Conservation (phyloP, 2,113 vertebrate genomes). For the Scomber scombrus region DNA sequence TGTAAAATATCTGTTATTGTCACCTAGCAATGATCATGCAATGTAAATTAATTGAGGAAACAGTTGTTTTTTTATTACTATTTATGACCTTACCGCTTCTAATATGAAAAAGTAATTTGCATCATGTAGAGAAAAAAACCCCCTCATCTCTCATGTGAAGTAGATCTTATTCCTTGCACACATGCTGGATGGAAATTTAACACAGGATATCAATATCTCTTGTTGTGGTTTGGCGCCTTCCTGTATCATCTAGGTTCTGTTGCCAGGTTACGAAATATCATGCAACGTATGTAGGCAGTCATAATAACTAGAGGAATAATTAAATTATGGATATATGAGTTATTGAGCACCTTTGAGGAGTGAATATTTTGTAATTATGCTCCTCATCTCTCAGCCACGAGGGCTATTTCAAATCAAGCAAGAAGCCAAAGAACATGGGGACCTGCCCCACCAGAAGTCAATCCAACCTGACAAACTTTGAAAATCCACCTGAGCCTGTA, state of each 20-base stretch:
- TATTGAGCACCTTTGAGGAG: not conserved
- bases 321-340: not conserved
- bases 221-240: slow-evolving; percentile 64
- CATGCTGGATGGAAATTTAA: slow-evolving; percentile 52
- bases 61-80: not conserved
- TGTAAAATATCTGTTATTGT: not conserved
- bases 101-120: not conserved
- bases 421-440: slow-evolving; percentile 71
- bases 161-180: not conserved
- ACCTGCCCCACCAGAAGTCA: slow-evolving; percentile 65
- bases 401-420: not conserved
- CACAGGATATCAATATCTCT: slow-evolving; percentile 49
- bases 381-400: not conserved
- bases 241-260: slow-evolving; percentile 41
- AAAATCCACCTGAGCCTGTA: slow-evolving; percentile 44
- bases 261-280: not conserved
- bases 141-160: not conserved
- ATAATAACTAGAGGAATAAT: not conserved
- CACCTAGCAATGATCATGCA: not conserved
- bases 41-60: not conserved
- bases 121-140: not conserved
- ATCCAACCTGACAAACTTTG: slow-evolving; percentile 36
- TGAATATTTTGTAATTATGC: not conserved
- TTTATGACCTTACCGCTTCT: not conserved
- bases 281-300: not conserved